Base-by-base conservation (phyloP, 2,797 vertebrate genomes). In the Helostoma temminkii region DNA sequence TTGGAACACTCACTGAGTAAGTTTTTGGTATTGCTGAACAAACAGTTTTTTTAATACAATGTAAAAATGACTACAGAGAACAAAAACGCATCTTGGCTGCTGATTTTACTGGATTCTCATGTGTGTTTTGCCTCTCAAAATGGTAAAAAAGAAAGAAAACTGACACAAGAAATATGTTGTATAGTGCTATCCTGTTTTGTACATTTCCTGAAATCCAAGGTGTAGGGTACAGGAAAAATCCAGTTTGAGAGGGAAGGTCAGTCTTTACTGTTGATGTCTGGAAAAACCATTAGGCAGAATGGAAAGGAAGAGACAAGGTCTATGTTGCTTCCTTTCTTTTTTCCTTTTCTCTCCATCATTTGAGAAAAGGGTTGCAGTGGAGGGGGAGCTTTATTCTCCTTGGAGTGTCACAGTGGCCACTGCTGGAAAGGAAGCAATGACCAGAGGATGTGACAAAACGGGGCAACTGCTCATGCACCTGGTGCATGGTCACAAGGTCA, bases 171-270 rank as follows among this genome's bases (percentile, higher is more conserved):
- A 86, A 87, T 85, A 84, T 77, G 82, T 88, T 84, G 76, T 70
- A 74, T 71, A 77, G 71, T 36, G 66, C 76, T 89, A 82, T 92
- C 88, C 90, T 92, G 92, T 90, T 92, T 91, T 89, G 88, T 86
- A 90, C 87, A 92, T 93, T 91, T 93, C 86, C 90, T 91, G 88
- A 84, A 84, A 85, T 75, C 81, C 82, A 91, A 91, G 87, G 90
- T 90, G 88, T 82, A 85, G 74, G 75, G 71, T 61, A 83, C 80
- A 88, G 85, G 83, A 87, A 90, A 87, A 88, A 82, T 88, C 67
- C 68, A 84, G 79, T 63, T 81, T 0, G 32, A 84, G 76, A 81
- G 50, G 72, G 76, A 85, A 84, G 85, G 84, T 85, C 79, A 74
- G 73, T 66, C 71, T 74, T 87, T 76, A 79, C 81, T 19, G 26